Evolutionary conservation across 2,888 invertebrate species (phyloP), one percentile per base, ranked within the genome.

Genomic region (Chloromyia formosa): DNA sequence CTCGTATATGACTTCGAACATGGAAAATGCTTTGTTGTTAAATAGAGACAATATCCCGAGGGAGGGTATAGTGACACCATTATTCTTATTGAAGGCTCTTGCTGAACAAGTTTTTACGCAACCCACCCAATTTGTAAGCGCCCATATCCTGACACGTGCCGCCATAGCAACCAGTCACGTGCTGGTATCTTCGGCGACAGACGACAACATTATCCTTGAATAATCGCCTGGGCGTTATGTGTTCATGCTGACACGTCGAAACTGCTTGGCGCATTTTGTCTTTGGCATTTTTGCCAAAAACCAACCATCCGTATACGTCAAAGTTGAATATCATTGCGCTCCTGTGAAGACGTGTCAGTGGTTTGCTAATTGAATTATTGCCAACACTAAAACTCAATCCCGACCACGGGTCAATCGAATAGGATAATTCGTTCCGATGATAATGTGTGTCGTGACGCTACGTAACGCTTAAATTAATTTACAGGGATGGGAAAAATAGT

Each of bases 191-290:
- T 75, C 40, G 42, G 18, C 58, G 54, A 45, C 74, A 68, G 23
- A 53, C 68, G 74, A 60, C 71, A 45, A 74, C 68, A 74, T 72
- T 74, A 76, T 72, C 58, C 69, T 64, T 64, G 40, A 73, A 68
- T 76, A 74, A 76, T 73, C 76, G 74, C 20, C 60, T 73, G 74
- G 76, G 76, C 76, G 76, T 76, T 60, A 62, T 74, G 60, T 74
- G 18, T 54, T 74, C 68, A 69, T 69, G 69, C 54, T 54, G 27
- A 35, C 35, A 16, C 10, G 22, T 35, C 66, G 14, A 16, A 35
- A 35, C 2, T 22, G 66, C n/a, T 54, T 69, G 69, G 3, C 27
- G 27, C 69, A 23, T 49, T 53, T 40, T 4, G 40, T 53, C 23
- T 49, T 68, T 23, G 40, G 18, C 20, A 56, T 10, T 4, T 58